These are phyloP conservation scores for Drosophila vallismaia DNA, from an alignment of 2,888 invertebrate species.

Conservation along the genomic window DNA sequence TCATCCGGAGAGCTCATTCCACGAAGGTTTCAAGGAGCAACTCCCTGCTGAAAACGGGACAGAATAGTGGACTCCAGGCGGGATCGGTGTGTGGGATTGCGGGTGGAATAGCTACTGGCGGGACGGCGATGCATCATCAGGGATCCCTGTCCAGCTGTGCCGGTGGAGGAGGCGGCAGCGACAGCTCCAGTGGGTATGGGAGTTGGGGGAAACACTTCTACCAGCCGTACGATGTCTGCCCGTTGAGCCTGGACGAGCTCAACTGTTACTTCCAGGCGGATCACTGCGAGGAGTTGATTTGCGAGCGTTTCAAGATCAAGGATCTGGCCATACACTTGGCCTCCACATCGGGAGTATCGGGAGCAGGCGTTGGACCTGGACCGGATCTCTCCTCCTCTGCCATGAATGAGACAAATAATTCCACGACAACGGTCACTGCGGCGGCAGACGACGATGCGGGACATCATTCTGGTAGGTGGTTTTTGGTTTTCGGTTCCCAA, in stretches of 20 bases:
- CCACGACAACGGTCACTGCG: conserved; percentile 64
- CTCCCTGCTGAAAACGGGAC: conserved; percentile 86
- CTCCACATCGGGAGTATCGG: conserved; percentile 7
- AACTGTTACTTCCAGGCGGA: conserved; percentile 83
- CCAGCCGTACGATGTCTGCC: conserved; percentile 81
- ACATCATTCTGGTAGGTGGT: conserved; percentile 88
- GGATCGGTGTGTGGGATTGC: conserved; percentile 2
- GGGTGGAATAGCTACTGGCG: neutral
- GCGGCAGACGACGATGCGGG: conserved; percentile 87
- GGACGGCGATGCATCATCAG: conserved; percentile 12
- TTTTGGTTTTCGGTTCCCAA: neutral
- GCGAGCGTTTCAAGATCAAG: conserved; percentile 82
- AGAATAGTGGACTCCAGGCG: conserved; percentile 77
- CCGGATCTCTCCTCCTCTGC: conserved; percentile 27
- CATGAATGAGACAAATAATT: conserved; percentile 52
- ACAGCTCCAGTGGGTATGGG: conserved; percentile 58
- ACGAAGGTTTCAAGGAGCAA: conserved; percentile 89
- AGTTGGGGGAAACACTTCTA: conserved; percentile 82
- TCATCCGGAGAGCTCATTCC: conserved; percentile 89
- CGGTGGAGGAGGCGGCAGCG: conserved; percentile 39
- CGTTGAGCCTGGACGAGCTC: conserved; percentile 81
- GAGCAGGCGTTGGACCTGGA: conserved; percentile 13
- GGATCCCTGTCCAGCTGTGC: conserved; percentile 59
- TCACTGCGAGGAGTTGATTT: conserved; percentile 81
- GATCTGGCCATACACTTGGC: conserved; percentile 66